Evolutionary conservation across 2,888 invertebrate species (phyloP).

Genomic region (Alloscopus bannaensis): DNA sequence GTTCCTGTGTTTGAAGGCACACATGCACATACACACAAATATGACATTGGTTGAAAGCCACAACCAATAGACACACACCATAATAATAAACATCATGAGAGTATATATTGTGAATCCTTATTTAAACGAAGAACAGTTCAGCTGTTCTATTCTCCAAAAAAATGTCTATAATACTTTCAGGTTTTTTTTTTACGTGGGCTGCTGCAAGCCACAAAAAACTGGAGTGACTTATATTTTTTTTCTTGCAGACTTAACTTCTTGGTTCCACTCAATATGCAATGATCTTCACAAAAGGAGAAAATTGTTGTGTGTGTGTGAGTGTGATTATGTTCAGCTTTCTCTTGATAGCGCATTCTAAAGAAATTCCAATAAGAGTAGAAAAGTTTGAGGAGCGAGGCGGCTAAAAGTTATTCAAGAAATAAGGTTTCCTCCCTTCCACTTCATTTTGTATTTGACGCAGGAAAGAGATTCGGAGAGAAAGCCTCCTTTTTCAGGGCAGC

Average conservation of each 20-base stretch:
- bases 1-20: too few relatives aligned
- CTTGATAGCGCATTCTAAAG: not conserved
- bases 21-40: too few relatives aligned
- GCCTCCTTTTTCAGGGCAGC: not conserved
- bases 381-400: not conserved
- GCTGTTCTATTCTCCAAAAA: too few relatives aligned
- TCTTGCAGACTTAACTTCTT: slow-evolving; percentile 14
- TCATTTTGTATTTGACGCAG: slow-evolving; percentile 1
- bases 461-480: not conserved
- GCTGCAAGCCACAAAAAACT: too few relatives aligned
- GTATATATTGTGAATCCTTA: too few relatives aligned
- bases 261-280: slow-evolving; percentile 17
- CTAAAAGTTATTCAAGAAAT: not conserved
- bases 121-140: too few relatives aligned
- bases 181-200: too few relatives aligned
- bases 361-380: slow-evolving; percentile 15
- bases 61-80: too few relatives aligned
- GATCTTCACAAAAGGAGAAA: slow-evolving; percentile 22
- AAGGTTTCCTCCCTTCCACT: not conserved
- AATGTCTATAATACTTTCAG: too few relatives aligned
- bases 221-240: not conserved
- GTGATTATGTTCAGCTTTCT: too few relatives aligned
- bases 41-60: too few relatives aligned
- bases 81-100: too few relatives aligned
- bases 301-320: not conserved